Evolutionary conservation across 2,113 vertebrate species (phyloP), one percentile per base, ranked within the genome.

Genomic region (Gymnarchus niloticus): DNA sequence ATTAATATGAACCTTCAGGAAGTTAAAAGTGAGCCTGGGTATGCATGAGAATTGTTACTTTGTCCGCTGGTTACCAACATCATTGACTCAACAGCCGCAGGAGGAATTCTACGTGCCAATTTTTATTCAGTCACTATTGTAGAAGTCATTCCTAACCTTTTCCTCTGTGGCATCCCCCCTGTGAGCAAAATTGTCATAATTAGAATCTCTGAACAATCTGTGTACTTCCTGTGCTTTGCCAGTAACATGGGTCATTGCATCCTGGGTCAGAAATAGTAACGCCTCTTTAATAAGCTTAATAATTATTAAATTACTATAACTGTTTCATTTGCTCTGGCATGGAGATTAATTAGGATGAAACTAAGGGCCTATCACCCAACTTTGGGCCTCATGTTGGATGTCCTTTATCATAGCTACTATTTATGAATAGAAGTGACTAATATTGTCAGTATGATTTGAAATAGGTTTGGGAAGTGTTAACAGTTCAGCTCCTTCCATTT

Each of bases 21-120:
- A 82, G 82, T 88, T 25, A 84, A 61, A 85, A 51, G 48, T 82
- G 84, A 76, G 56, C 37, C 25, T 52, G 80, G 54, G 56, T 28
- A 86, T n/a, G 48, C 10, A 69, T 83, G 41, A 44, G 21, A 86
- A 78, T 48, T 19, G 9, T 28, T 56, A 41, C 28, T 51, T 78
- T 5, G 73, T 56, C 3, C 85, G 37, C 33, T 48, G 77, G 10
- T 61, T 85, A 59, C 23, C 44, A 21, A 23, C 78, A 23, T 9
- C 54, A 21, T 23, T 59, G 56, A 85, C 51, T 85, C 84, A 81
- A n/a, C 73, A 85, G 33, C 56, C 23, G 81, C 1, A 59, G 56
- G 56, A 59, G 73, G 81, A 28, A 44, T 44, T 52, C 54, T 46
- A 14, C 14, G 19, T 84, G 44, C 12, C 4, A 6, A 73, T 73